Conservation (phyloP, 2,113 vertebrate genomes). For the Oreochromis tanganicae region DNA sequence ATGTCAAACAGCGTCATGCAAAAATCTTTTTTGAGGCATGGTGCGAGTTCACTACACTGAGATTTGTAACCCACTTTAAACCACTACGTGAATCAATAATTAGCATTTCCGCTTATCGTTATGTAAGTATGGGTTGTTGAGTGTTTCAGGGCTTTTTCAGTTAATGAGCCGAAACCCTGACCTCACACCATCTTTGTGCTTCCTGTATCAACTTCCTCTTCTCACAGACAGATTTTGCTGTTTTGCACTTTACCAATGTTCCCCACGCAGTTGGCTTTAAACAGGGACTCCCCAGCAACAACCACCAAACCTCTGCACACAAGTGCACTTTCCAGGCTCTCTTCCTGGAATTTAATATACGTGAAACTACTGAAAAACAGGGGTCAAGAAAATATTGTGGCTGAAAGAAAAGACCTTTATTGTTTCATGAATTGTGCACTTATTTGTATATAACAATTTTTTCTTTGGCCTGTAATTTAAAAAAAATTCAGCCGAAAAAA, state of each 20-base stretch:
- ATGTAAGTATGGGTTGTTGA: background rate
- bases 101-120: background rate
- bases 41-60: background rate
- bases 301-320: background rate
- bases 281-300: background rate
- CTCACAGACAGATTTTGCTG: background rate
- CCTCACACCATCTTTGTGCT: background rate
- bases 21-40: background rate
- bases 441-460: background rate
- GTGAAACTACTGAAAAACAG: background rate
- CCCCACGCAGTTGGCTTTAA: background rate
- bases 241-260: background rate
- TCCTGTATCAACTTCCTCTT: background rate
- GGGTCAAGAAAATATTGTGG: background rate
- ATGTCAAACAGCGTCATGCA: background rate
- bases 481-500: background rate
- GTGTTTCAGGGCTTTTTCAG: background rate
- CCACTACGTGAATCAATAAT: background rate
- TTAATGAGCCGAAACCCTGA: background rate
- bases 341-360: background rate
- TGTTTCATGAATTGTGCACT: rapidly evolving
- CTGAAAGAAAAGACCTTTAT: background rate
- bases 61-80: background rate
- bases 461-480: background rate
- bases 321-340: background rate